phyloP scores from a whole-genome alignment of 64 coral and sea anemone species.

The Trachythela sp. region DNA sequence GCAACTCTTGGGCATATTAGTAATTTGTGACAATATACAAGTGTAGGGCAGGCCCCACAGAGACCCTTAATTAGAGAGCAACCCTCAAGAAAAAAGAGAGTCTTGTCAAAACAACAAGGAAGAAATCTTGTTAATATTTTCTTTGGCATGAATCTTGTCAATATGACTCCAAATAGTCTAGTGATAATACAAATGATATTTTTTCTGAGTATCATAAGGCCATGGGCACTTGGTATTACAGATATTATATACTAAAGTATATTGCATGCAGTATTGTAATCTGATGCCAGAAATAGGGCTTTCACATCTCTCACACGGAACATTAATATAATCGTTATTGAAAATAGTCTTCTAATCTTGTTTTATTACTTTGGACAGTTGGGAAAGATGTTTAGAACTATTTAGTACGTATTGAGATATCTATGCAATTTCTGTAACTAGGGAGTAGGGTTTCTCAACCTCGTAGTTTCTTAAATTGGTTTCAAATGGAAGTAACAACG shows the following conservation, averaged over 20 bases:
- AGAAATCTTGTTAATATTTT: not conserved
- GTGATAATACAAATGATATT: not conserved
- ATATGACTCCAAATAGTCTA: not conserved
- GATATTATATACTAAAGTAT: not conserved
- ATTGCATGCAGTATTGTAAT: not conserved
- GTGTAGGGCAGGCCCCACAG: not conserved
- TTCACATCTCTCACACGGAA: not conserved
- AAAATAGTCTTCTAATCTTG: not conserved
- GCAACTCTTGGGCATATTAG: not conserved
- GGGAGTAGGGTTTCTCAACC: not conserved
- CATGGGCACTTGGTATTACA: not conserved
- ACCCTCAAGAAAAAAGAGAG: not conserved
- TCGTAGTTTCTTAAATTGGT: not conserved
- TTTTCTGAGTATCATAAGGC: not conserved
- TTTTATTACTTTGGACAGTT: not conserved
- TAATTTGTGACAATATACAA: conserved; percentile 10
- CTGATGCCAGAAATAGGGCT: not conserved
- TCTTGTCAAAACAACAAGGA: not conserved
- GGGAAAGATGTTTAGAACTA: not conserved
- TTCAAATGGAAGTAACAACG: not conserved
- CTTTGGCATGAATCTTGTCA: not conserved
- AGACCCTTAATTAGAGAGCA: not conserved
- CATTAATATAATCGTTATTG: not conserved
- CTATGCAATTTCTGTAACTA: not conserved
- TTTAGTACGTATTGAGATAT: not conserved